phyloP scores from a whole-genome alignment of 2,888 invertebrate species.

The Lymantria monacha region DNA sequence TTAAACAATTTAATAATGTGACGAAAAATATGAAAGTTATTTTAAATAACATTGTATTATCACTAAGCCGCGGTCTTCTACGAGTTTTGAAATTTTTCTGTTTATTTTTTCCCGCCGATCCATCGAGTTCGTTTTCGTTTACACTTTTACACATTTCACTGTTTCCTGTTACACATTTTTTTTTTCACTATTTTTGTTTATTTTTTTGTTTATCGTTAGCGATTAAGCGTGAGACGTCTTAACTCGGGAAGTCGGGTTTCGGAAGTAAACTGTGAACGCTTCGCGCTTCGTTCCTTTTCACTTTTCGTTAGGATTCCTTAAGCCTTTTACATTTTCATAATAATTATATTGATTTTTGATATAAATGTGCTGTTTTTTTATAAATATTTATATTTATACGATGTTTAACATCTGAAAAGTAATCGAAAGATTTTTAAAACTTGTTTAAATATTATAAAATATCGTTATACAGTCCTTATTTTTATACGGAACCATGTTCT shows the following conservation, averaged over 20 bases:
- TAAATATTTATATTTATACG: background rate
- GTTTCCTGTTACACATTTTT: constrained; percentile 40
- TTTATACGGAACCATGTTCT: constrained; percentile 4
- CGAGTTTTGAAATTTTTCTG: constrained; percentile 61
- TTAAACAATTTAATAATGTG: constrained; percentile 41
- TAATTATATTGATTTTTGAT: background rate
- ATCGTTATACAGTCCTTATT: background rate
- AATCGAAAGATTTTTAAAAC: constrained; percentile 3
- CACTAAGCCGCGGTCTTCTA: constrained; percentile 44
- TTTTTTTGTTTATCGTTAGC: constrained; percentile 27
- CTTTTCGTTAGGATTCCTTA: constrained; percentile 51
- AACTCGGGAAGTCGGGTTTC: constrained; percentile 57
- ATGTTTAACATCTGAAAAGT: constrained; percentile 22
- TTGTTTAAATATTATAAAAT: constrained; percentile 1
- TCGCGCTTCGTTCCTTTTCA: constrained; percentile 62
- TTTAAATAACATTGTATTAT: constrained; percentile 29
- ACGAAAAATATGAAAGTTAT: constrained; percentile 41
- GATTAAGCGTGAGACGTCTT: constrained; percentile 50
- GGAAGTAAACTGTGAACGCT: constrained; percentile 62
- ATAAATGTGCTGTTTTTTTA: background rate
- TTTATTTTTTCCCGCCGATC: constrained; percentile 54
- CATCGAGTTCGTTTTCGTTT: constrained; percentile 45
- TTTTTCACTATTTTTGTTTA: constrained; percentile 25
- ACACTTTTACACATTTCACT: constrained; percentile 50
- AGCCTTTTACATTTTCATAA: constrained; percentile 36